Evolutionary conservation across 2,888 invertebrate species (phyloP), one percentile per base, ranked within the genome.

Genomic region (Drosophila niveifrons): DNA sequence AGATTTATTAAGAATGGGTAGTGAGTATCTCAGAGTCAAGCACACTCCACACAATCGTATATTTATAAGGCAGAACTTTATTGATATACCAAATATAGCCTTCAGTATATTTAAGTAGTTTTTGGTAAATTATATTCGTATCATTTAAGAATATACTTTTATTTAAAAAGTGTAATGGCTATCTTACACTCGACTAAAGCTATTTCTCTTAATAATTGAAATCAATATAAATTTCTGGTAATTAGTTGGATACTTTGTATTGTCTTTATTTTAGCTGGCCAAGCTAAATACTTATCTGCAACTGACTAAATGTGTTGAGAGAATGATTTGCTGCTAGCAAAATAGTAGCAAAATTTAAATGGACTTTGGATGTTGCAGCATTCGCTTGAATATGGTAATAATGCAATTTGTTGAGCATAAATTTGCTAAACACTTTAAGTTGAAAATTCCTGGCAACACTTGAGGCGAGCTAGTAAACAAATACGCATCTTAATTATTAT

Each of bases 401-500:
- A 41, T 41, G 39, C 2, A 8, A 41, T 15, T 41, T 15, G 39
- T 15, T 8, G 1, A 11, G 15, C 15, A 41, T 13, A 41, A 41
- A 41, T 41, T 41, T 41, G 39, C 39, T n/a, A 41, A 41, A 41
- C 39, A 41, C 39, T 41, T 41, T 15, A 41, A 41, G 39, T 15
- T 15, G 8, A 13, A 41, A 41, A 15, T 41, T 15, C 39, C 39
- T 15, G 7, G 39, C 13, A 6, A 15, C 39, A 39, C n/a, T 41
- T 15, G 39, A 41, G 39, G 39, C 39, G 2, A 41, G 15, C 39
- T 41, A 13, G 36, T 15, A 15, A 41, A 41, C 39, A 41, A 41
- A 41, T 41, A 41, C 15, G 39, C 39, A 41, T 41, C 39, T 41
- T 41, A 41, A 41, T 41, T 41, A 41, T 41, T 41, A 41, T 41